A percentile compares a stretch with the other conserved stretches of the same genome.
phyloP scores from a whole-genome alignment of 1,140 invertebrate genomes.

The Macrotrachela quadricornifera region DNA sequence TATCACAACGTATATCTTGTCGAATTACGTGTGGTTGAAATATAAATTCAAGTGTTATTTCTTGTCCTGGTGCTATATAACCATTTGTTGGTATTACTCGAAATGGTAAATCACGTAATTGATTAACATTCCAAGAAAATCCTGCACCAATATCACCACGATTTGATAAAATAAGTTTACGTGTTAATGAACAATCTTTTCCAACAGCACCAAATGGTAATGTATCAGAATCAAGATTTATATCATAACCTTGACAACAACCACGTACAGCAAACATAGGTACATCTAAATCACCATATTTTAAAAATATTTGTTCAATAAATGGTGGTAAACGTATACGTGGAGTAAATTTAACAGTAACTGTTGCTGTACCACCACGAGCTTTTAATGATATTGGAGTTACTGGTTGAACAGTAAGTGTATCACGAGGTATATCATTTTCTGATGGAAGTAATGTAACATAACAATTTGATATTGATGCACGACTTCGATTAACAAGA shows the following conservation, averaged over 20 bases:
- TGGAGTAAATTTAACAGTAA: not conserved
- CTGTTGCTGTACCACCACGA: constrained; percentile 16
- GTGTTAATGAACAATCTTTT: constrained; percentile 20
- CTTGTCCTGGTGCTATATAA: constrained; percentile 28
- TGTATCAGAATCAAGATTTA: constrained; percentile 21
- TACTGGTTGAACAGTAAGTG: constrained; percentile 16
- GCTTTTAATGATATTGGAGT: constrained; percentile 18
- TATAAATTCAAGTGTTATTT: constrained; percentile 27
- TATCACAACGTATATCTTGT: constrained; percentile 26
- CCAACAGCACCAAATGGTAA: constrained; percentile 27
- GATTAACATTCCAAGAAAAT: constrained; percentile 26
- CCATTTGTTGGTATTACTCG: constrained; percentile 23
- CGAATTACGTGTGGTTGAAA: constrained; percentile 23
- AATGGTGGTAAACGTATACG: constrained; percentile 19
- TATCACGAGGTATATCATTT: constrained; percentile 15
- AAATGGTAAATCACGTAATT: constrained; percentile 23
- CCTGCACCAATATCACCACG: constrained; percentile 28
- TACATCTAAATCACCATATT: constrained; percentile 22
- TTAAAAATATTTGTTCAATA: constrained; percentile 24
- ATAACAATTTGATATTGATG: constrained; percentile 21
- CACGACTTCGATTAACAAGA: constrained; percentile 25
- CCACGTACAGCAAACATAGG: constrained; percentile 26
- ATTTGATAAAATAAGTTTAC: constrained; percentile 26
- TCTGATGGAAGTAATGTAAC: constrained; percentile 16
- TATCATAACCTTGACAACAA: constrained; percentile 26